Base-by-base conservation (phyloP, 2,113 vertebrate species). In the Pseudorasbora parva region DNA sequence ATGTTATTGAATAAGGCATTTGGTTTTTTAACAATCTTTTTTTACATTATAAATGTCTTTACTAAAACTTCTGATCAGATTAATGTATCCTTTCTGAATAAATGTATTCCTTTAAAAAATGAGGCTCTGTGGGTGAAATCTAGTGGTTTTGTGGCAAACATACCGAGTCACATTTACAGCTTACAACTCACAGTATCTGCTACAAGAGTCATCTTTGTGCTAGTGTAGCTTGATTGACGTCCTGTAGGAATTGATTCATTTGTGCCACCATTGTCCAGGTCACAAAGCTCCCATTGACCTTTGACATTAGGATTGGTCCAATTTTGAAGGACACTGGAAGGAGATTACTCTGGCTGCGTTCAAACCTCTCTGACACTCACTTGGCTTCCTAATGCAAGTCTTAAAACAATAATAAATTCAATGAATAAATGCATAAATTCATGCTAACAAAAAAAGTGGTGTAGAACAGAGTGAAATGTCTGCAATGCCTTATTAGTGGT, bases 211-310 rank as follows among this genome's bases (percentile, higher is more conserved):
- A 5, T 41, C 60, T 64, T 30, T 68, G 33, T 69, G 66, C 19
- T 5, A 21, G 21, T 64, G 19, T 19, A n/a, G 19, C 66, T 69
- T 19, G 19, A 69, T 41, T 41, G 33, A 37, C 33, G n/a, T 41
- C 30, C 33, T n/a, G 66, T 41, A 33, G 33, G 66, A 69, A 69
- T 41, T 41, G 9, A 69, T 69, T 69, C 4, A 69, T 69, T 68
- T 68, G 64, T 68, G 64, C 8, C 19, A 41, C 19, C 64, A 41
- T 68, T 19, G 9, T 68, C 64, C 30, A 37, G 33, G 30, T 37
- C 62, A 21, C 62, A 33, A 66, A 64, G 60, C 64, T 68, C 30
- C 64, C 33, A 68, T 33, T 68, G 33, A 68, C 33, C 64, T 68
- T 41, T 41, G 19, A 68, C 64, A 41, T 68, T 10, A 21, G 64